phyloP scores from a whole-genome alignment of 37 sponge, comb jelly and placozoan species.

The Aplysina aerophoba region DNA sequence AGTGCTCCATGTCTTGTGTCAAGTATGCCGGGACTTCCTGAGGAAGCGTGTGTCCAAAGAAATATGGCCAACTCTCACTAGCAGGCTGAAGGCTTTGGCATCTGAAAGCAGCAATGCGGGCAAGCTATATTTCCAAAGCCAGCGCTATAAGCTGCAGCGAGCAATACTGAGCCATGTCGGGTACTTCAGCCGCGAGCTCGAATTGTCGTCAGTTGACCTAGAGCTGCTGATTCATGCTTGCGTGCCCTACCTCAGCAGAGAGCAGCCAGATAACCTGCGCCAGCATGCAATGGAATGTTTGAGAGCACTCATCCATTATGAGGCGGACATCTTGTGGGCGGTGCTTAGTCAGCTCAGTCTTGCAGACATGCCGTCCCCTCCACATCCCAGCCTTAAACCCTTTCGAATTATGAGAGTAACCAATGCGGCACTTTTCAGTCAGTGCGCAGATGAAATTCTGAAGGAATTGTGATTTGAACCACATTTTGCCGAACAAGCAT shows the following conservation, averaged over 20 bases:
- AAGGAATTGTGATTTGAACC: not conserved
- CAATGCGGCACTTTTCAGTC: not conserved
- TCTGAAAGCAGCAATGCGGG: conserved; percentile 18
- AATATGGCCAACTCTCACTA: conserved; percentile 58
- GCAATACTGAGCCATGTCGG: conserved; percentile 35
- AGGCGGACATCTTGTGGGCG: conserved; percentile 64
- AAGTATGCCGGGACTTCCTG: conserved; percentile 69
- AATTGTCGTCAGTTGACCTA: conserved; percentile 12
- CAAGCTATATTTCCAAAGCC: conserved; percentile 38
- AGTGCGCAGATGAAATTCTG: not conserved
- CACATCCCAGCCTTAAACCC: conserved; percentile 42
- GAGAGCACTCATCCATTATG: not conserved
- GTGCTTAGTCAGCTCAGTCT: conserved; percentile 51
- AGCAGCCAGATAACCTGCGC: conserved; percentile 56
- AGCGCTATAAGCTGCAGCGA: conserved; percentile 43
- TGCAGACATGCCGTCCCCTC: conserved; percentile 28
- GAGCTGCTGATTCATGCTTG: conserved; percentile 50
- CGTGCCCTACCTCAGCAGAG: conserved; percentile 46
- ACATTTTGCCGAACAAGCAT: not conserved
- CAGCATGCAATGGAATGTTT: conserved; percentile 17
- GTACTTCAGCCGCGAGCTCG: conserved; percentile 14
- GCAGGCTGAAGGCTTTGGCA: conserved; percentile 41
- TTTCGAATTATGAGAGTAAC: not conserved
- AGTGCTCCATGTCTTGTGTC: conserved; percentile 53
- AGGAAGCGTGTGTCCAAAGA: conserved; percentile 54